A percentile compares a stretch with the other conserved stretches of the same genome.
These are phyloP conservation scores for Phocides pigmalion DNA, from an alignment of 1,140 invertebrate genomes.

Conservation along the genomic window DNA sequence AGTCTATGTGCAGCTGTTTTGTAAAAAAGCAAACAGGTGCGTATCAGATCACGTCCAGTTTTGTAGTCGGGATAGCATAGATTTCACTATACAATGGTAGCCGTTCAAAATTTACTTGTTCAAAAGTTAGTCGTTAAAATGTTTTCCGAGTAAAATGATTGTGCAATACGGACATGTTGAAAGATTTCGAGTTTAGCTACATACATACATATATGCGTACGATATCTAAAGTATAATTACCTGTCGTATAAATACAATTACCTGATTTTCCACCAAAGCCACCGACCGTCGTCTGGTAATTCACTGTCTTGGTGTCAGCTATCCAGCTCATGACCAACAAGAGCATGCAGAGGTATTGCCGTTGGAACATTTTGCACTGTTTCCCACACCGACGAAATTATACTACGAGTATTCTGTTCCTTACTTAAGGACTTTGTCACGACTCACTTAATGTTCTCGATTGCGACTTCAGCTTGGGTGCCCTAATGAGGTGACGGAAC, in stretches of 20 bases:
- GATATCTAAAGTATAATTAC: no score
- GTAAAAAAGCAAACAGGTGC: no score
- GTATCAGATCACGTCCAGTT: no score
- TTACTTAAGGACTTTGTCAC: conserved; percentile 28
- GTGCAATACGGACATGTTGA: no score
- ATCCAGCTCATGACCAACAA: conserved; percentile 64
- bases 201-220: no score
- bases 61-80: no score
- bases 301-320: conserved; percentile 63
- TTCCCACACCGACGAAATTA: conserved; percentile 9
- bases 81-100: no score
- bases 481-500: conserved; percentile 35
- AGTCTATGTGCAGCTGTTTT: no score
- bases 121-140: no score
- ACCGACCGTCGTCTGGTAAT: conserved; percentile 55
- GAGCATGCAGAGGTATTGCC: conserved; percentile 48
- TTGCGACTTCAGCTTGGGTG: conserved; percentile 25
- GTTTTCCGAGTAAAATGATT: no score
- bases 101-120: no score
- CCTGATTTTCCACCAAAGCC: conserved; percentile 60
- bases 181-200: no score
- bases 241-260: conserved; percentile 37
- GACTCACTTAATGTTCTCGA: conserved; percentile 20
- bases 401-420: background rate
- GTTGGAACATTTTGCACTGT: conserved; percentile 54